Evolutionary conservation across 2,888 invertebrate species (phyloP), one percentile per base, ranked within the genome.

Genomic region (Hyposoter dolosus): DNA sequence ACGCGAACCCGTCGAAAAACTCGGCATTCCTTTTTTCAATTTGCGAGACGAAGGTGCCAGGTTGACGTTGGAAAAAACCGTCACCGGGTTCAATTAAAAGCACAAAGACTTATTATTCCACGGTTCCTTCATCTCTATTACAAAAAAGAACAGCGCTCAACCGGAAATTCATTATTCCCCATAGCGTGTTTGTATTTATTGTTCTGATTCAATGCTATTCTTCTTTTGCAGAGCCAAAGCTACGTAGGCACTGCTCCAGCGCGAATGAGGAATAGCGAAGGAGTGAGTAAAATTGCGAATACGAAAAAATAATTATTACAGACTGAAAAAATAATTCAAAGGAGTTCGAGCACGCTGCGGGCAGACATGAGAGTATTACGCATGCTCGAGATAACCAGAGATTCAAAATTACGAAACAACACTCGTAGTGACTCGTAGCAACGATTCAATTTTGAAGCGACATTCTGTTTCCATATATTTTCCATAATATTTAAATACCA

Each of bases 111-210:
- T 35, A 43, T 81, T 77, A 45, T 45, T 75, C 78, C 63, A 9
- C 28, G 74, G 45, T 47, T 68, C 19, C 56, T 76, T 76, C 45
- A n/a, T 47, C 28, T 45, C 4, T 47, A 40, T 7, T 10, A 63
- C 15, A n/a, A 60, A 68, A 77, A 56, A 28, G 40, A 74, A 45
- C 47, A 50, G 71, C 69, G 50, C 65, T 68, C 45, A 63, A 71
- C 65, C 74, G 79, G 56, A 86, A 84, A 72, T 83, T 71, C 12
- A 28, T 86, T 75, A 77, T 82, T 82, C 43, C 28, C 53, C 60
- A 50, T 84, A 35, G 19, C 56, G 76, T 69, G 7, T 63, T 72
- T 53, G 9, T 78, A 83, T 53, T 69, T 69, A 50, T 63, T 32
- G 9, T 82, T 78, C 69, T 35, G 63, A 72, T 83, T 69, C 60